These are phyloP conservation scores for Sigmodon hispidus DNA, from an alignment of 2,113 vertebrate genomes.

Conservation along the genomic window DNA sequence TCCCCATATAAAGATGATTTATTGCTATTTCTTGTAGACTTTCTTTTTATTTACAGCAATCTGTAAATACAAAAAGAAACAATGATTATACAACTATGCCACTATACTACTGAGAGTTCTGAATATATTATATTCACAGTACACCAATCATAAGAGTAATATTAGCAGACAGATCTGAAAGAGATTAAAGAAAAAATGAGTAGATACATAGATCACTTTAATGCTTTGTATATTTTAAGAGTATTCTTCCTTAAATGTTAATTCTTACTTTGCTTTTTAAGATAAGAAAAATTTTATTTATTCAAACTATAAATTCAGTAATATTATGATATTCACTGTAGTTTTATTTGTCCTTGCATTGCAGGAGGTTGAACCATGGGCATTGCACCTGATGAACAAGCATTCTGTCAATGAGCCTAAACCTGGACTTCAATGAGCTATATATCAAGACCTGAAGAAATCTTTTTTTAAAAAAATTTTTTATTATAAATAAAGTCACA, in stretches of 20 bases:
- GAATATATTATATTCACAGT: background rate
- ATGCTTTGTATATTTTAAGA: background rate
- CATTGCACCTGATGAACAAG: background rate
- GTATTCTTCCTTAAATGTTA: conserved; percentile 4
- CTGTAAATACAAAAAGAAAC: conserved; percentile 35
- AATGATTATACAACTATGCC: background rate
- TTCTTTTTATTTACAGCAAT: conserved; percentile 50
- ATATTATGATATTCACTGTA: background rate
- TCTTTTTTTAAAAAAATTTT: too few relatives aligned
- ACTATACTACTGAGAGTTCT: background rate
- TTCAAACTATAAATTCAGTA: background rate
- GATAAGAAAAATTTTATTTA: background rate
- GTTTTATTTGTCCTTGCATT: background rate
- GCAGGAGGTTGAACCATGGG: background rate
- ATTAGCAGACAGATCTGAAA: background rate
- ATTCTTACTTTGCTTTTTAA: background rate
- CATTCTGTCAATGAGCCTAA: background rate
- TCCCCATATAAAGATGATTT: background rate
- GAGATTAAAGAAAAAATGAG: conserved; percentile 10
- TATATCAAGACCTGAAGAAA: background rate
- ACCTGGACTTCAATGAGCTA: background rate
- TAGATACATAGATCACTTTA: background rate
- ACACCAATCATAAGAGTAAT: background rate
- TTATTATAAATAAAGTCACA: too few relatives aligned
- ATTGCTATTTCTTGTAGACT: conserved; percentile 6